These are phyloP conservation scores for Eudiplozoon nipponicum DNA, from an alignment of 2,888 invertebrate genomes.

Conservation along the genomic window DNA sequence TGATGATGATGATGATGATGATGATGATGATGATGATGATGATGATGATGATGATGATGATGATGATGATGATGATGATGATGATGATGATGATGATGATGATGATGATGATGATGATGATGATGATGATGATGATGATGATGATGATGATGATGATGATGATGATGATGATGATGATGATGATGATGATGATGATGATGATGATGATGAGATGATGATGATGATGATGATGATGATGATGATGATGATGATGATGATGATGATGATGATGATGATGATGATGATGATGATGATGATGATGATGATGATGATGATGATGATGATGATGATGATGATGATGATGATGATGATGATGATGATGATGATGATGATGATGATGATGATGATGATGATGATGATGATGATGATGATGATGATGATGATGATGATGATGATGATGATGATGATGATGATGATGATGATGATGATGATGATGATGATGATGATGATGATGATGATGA, in stretches of 20 bases:
- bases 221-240: conserved; percentile 2
- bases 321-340: conserved; percentile 2
- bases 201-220: no score
- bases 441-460: conserved; percentile 2
- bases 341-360: conserved; percentile 2
- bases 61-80: conserved; percentile 2
- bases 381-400: conserved; percentile 2
- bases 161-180: conserved; percentile 2
- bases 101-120: conserved; percentile 2
- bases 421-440: conserved; percentile 2
- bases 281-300: conserved; percentile 2
- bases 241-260: conserved; percentile 2
- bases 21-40: conserved; percentile 2
- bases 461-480: conserved; percentile 2
- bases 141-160: conserved; percentile 2
- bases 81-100: conserved; percentile 2
- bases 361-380: conserved; percentile 2
- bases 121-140: conserved; percentile 2
- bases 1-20: conserved; percentile 2
- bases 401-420: conserved; percentile 2
- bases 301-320: conserved; percentile 2
- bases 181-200: no score
- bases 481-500: conserved; percentile 2
- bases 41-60: conserved; percentile 2
- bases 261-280: conserved; percentile 2